A percentile compares a stretch with the other conserved stretches of the same genome.
Conservation (phyloP, 1,140 invertebrate genomes). For the Drosophila mojavensis region DNA sequence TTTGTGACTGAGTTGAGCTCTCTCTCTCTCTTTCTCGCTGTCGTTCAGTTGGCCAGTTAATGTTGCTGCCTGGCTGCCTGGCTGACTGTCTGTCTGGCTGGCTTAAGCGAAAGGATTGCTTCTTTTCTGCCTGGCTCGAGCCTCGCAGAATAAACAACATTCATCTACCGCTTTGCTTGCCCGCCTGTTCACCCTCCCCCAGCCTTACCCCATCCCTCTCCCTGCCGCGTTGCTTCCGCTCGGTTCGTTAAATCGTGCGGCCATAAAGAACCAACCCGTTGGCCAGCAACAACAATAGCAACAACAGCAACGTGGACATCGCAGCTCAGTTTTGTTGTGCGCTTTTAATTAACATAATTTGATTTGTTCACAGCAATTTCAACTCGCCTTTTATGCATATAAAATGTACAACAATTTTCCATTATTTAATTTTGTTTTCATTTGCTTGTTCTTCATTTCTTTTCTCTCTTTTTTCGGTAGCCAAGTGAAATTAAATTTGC, state of each 20-base stretch:
- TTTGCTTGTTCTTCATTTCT: too few species aligned
- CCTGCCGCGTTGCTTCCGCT: slow-evolving; percentile 14
- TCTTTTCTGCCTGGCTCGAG: slow-evolving; percentile 4
- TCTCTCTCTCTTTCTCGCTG: slow-evolving; percentile 25
- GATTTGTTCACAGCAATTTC: slow-evolving; percentile 38
- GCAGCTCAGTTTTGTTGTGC: slow-evolving; percentile 41
- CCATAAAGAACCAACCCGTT: slow-evolving; percentile 70
- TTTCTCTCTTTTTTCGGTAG: neutral
- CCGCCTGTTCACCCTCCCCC: neutral
- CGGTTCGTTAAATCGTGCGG: slow-evolving; percentile 63
- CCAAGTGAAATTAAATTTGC: slow-evolving; percentile 33
- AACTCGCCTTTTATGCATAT: slow-evolving; percentile 32
- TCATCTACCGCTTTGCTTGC: slow-evolving; percentile 22
- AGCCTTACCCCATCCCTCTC: neutral
- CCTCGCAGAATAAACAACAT: slow-evolving; percentile 67
- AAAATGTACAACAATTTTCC: slow-evolving; percentile 55
- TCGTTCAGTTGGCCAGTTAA: slow-evolving; percentile 19
- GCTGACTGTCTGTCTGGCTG: neutral
- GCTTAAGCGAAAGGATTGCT: slow-evolving; percentile 27
- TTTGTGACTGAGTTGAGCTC: slow-evolving; percentile 54
- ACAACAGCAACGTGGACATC: slow-evolving; percentile 10
- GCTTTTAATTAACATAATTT: slow-evolving; percentile 78
- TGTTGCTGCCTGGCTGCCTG: neutral
- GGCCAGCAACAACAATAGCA: slow-evolving; percentile 41
- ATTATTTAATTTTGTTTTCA: slow-evolving; percentile 37